These are phyloP conservation scores for Tetramorium parvispinum DNA, from an alignment of 1,140 invertebrate genomes.

Conservation along the genomic window DNA sequence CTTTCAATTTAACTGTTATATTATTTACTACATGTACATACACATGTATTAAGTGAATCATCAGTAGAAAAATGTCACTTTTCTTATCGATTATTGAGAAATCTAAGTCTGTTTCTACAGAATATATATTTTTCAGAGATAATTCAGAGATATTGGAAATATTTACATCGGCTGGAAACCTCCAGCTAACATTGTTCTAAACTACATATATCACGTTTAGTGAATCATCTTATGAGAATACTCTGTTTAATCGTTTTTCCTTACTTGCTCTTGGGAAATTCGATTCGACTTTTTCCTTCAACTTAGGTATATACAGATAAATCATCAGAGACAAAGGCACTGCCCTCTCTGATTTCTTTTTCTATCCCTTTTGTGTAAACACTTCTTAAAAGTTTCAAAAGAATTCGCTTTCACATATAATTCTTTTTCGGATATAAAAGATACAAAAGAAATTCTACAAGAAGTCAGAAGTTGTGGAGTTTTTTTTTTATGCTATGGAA, in stretches of 20 bases:
- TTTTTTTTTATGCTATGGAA: no score
- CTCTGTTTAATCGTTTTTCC: background rate
- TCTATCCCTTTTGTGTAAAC: no score
- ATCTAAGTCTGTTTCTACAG: background rate
- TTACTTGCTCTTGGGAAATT: background rate
- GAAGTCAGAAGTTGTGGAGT: no score
- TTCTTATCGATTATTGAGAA: background rate
- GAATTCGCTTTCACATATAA: no score
- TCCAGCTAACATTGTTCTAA: background rate
- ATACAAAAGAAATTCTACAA: no score
- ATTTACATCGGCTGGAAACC: background rate
- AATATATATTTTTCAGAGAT: background rate
- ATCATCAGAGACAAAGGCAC: background rate
- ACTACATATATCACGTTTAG: background rate
- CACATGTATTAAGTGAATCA: background rate
- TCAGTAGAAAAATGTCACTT: background rate
- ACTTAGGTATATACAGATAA: background rate
- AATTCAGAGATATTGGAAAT: background rate
- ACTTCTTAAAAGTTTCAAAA: no score
- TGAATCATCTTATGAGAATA: background rate
- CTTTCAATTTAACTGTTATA: background rate
- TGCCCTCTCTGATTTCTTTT: no score
- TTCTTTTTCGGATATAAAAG: no score
- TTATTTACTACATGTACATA: background rate
- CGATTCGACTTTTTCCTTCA: background rate